Evolutionary conservation across 2,888 invertebrate genomes (phyloP).

Genomic region (Chaitophorus viminalis): DNA sequence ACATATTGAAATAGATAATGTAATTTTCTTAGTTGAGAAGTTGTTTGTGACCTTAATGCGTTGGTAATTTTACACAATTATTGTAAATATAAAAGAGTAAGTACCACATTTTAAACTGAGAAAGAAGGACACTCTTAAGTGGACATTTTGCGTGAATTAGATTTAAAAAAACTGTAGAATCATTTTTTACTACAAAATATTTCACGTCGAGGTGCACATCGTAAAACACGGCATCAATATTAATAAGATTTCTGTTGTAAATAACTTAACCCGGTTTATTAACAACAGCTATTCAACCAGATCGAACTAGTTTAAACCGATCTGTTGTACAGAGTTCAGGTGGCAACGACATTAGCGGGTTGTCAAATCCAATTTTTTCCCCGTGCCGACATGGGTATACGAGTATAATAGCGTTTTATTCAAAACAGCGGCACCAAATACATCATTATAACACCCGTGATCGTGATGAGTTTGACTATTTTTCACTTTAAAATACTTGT

Average conservation of each 20-base stretch:
- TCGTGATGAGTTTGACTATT: constrained; percentile 2
- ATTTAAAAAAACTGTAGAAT: background rate
- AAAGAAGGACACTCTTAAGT: constrained; percentile 17
- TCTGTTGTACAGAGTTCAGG: background rate
- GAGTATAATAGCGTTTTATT: background rate
- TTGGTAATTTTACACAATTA: constrained; percentile 12
- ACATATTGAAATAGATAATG: background rate
- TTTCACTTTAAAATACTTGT: background rate
- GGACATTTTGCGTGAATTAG: background rate
- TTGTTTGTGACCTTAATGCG: constrained; percentile 32
- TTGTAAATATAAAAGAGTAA: constrained; percentile 1
- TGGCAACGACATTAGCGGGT: background rate
- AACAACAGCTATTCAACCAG: background rate
- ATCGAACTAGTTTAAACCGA: background rate
- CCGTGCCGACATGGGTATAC: too few species aligned
- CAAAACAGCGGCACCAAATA: background rate
- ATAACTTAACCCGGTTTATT: constrained; percentile 13
- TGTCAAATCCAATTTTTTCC: constrained; percentile 2
- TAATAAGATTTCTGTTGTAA: background rate
- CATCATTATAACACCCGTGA: background rate
- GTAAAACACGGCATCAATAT: background rate
- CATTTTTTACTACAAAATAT: constrained; percentile 18
- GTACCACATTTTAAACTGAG: background rate
- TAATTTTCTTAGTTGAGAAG: constrained; percentile 10
- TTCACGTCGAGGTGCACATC: background rate